A percentile compares a stretch with the other conserved stretches of the same genome.
Conservation (phyloP, 2,888 invertebrate genomes). For the Ornithoptera alexandrae region DNA sequence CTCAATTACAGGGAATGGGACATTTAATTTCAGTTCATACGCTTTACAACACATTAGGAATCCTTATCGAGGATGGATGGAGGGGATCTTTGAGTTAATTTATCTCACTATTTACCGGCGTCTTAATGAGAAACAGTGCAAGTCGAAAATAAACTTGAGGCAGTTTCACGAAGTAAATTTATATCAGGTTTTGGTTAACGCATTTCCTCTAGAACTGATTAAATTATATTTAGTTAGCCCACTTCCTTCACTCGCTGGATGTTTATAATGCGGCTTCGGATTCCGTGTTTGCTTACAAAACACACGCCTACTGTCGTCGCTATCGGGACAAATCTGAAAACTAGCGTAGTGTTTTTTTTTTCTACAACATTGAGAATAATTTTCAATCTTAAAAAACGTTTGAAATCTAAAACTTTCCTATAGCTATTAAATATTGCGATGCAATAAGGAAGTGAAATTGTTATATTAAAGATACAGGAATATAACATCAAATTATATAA, state of each 20-base stretch:
- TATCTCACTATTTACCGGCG: slow-evolving; percentile 6
- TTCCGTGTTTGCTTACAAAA: slow-evolving; percentile 62
- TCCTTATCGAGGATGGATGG: slow-evolving; percentile 1
- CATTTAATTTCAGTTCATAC: not conserved
- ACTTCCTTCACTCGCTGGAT: slow-evolving; percentile 54
- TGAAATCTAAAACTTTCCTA: not conserved
- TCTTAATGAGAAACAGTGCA: slow-evolving; percentile 12
- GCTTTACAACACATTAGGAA: not conserved
- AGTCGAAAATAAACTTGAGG: slow-evolving; percentile 21
- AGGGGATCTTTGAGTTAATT: slow-evolving; percentile 1
- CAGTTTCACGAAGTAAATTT: slow-evolving; percentile 36
- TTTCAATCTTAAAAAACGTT: not conserved
- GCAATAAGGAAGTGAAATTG: not conserved
- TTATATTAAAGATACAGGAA: no score
- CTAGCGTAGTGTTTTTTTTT: not conserved
- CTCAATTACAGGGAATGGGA: not conserved
- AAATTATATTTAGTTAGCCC: slow-evolving; percentile 45
- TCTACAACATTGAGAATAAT: no score
- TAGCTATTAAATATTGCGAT: no score
- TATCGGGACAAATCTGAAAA: slow-evolving; percentile 53
- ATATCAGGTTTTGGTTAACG: slow-evolving; percentile 61
- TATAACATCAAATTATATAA: no score
- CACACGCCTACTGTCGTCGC: slow-evolving; percentile 41
- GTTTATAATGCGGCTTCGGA: slow-evolving; percentile 60
- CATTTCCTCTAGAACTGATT: slow-evolving; percentile 49